These are phyloP conservation scores for Saccopteryx bilineata DNA, from an alignment of 2,113 vertebrate species.

Conservation along the genomic window DNA sequence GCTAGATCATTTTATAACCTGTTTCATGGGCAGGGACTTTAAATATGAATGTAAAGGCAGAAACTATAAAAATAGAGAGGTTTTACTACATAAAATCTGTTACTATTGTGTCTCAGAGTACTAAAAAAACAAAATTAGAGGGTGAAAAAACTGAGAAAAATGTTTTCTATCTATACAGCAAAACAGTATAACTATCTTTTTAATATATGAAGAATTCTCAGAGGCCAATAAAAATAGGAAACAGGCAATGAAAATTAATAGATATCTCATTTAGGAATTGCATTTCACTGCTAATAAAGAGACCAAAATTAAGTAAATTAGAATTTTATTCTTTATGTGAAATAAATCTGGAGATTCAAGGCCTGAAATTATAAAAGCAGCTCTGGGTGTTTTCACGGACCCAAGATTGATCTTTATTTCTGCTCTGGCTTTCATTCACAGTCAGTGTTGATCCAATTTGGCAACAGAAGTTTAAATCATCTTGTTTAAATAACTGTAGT, in stretches of 20 bases:
- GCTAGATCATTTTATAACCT: not conserved
- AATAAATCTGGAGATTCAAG: not conserved
- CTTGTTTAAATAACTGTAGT: not conserved
- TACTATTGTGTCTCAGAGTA: not conserved
- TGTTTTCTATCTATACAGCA: not conserved
- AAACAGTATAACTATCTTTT: not conserved
- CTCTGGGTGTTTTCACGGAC: not conserved
- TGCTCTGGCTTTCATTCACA: not conserved
- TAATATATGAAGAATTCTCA: not conserved
- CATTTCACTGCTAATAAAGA: not conserved
- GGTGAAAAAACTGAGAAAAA: not conserved
- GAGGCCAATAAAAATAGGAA: slow-evolving; percentile 5
- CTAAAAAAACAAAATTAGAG: slow-evolving; percentile 1
- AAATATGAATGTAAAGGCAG: not conserved
- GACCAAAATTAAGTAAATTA: not conserved
- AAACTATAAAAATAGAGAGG: not conserved
- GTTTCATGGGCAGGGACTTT: not conserved
- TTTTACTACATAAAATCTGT: not conserved
- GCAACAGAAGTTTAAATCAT: not conserved
- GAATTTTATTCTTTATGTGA: not conserved
- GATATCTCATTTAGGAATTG: not conserved
- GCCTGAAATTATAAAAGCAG: not conserved
- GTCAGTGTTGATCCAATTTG: not conserved
- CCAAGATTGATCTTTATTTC: not conserved
- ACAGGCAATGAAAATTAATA: not conserved